phyloP scores from a whole-genome alignment of 2,888 invertebrate species.

The Cancer borealis region DNA sequence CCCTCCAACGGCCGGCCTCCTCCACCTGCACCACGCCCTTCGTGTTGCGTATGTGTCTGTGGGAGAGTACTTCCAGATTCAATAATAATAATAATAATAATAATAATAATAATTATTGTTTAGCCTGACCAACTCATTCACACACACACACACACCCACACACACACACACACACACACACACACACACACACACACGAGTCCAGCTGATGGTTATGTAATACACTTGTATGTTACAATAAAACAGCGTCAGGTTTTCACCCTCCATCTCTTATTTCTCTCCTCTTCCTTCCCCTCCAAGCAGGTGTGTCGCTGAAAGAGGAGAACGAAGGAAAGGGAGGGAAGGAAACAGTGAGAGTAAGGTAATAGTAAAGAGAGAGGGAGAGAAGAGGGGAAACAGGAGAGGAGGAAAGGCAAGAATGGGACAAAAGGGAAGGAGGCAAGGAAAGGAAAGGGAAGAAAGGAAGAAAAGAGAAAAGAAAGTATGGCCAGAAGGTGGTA shows the following conservation, averaged over 20 bases:
- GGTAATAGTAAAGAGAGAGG: not conserved
- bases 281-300: not conserved
- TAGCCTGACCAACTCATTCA: not conserved
- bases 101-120: not conserved
- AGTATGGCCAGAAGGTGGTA: not conserved
- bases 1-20: slow-evolving; percentile 62
- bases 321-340: not conserved
- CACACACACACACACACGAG: too few species aligned
- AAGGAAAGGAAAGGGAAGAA: not conserved
- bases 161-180: not conserved
- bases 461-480: not conserved
- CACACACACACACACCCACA: not conserved
- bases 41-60: slow-evolving; percentile 70
- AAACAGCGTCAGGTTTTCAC: too few species aligned
- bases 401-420: not conserved
- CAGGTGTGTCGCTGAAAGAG: not conserved
- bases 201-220: too few species aligned
- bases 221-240: too few species aligned
- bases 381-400: not conserved
- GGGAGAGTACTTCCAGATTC: not conserved
- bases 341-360: too few species aligned
- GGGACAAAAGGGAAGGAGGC: not conserved
- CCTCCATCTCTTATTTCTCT: not conserved
- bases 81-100: not conserved
- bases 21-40: slow-evolving; percentile 74